Conservation (phyloP, 1,140 invertebrate genomes). For the Scaptodrosophila lebanonensis region DNA sequence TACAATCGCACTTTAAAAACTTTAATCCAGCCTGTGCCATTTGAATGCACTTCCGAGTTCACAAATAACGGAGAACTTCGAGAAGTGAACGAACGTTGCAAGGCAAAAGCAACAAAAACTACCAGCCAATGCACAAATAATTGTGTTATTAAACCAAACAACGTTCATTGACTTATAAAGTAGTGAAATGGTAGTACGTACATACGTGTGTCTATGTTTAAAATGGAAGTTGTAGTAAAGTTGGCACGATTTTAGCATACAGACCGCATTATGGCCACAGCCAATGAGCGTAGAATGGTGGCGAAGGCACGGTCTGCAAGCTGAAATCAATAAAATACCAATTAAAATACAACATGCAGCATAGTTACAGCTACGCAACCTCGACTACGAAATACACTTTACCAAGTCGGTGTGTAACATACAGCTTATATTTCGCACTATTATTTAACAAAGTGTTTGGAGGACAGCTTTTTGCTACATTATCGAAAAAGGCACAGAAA, state of each 20-base stretch:
- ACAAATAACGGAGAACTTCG: not conserved
- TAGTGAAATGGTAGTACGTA: not conserved
- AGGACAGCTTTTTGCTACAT: too few species aligned
- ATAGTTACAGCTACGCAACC: conserved; percentile 49
- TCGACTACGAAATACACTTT: too few species aligned
- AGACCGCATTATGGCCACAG: conserved; percentile 18
- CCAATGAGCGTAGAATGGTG: too few species aligned
- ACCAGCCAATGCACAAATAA: conserved; percentile 12
- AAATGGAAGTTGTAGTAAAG: not conserved
- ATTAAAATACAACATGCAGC: conserved; percentile 51
- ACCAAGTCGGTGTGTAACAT: too few species aligned
- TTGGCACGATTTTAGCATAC: conserved; percentile 30
- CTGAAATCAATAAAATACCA: conserved; percentile 49
- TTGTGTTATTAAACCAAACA: conserved; percentile 38
- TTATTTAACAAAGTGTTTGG: too few species aligned
- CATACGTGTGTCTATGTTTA: too few species aligned
- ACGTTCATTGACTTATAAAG: conserved; percentile 41
- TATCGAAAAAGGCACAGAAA: too few species aligned
- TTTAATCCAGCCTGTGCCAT: too few species aligned
- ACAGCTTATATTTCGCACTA: too few species aligned
- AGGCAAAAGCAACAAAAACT: not conserved
- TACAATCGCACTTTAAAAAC: too few species aligned
- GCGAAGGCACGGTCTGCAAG: too few species aligned
- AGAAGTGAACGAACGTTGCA: not conserved
- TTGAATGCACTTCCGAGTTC: too few species aligned